A percentile compares a stretch with the other conserved stretches of the same genome.
phyloP scores from a whole-genome alignment of 2,797 vertebrate genomes.

The Poeciliopsis infans region DNA sequence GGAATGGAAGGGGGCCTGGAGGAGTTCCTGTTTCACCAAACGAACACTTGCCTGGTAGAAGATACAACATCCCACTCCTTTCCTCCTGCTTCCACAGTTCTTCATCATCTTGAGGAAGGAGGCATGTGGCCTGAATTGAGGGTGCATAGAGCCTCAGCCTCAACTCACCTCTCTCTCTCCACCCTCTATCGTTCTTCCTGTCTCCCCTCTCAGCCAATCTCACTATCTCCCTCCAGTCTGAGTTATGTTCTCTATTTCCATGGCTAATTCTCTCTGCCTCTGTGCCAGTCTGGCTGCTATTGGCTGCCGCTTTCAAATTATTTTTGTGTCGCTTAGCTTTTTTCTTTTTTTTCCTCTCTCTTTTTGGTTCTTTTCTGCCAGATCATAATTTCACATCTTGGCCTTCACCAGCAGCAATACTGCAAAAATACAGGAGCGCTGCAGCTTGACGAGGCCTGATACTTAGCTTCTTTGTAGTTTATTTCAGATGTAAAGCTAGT shows the following conservation, averaged over 20 bases:
- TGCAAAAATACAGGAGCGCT: slow-evolving; percentile 2
- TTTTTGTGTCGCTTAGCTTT: neutral
- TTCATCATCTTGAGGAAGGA: slow-evolving; percentile 33
- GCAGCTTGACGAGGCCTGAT: neutral
- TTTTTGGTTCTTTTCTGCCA: slow-evolving; percentile 17
- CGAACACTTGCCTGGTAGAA: slow-evolving; percentile 43
- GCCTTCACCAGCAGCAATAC: slow-evolving; percentile 28
- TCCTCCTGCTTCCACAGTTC: slow-evolving; percentile 60
- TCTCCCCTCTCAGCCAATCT: slow-evolving; percentile 28
- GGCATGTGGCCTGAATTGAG: too few relatives aligned
- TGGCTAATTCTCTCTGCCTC: slow-evolving; percentile 17
- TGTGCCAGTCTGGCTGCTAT: slow-evolving; percentile 13
- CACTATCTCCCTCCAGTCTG: slow-evolving; percentile 10
- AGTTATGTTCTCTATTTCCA: slow-evolving; percentile 26
- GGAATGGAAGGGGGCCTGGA: neutral
- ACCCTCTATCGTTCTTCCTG: slow-evolving; percentile 21
- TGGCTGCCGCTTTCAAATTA: slow-evolving; percentile 3
- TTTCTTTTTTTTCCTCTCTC: neutral
- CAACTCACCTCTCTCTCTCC: slow-evolving; percentile 29
- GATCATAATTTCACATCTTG: slow-evolving; percentile 26
- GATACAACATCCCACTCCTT: slow-evolving; percentile 63
- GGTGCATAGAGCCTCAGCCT: slow-evolving; percentile 3
- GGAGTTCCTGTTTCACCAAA: slow-evolving; percentile 32
- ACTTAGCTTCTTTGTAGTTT: neutral
- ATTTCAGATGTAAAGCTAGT: neutral